phyloP scores from a whole-genome alignment of 2,888 invertebrate species.

The Trissoscelio sp. region DNA sequence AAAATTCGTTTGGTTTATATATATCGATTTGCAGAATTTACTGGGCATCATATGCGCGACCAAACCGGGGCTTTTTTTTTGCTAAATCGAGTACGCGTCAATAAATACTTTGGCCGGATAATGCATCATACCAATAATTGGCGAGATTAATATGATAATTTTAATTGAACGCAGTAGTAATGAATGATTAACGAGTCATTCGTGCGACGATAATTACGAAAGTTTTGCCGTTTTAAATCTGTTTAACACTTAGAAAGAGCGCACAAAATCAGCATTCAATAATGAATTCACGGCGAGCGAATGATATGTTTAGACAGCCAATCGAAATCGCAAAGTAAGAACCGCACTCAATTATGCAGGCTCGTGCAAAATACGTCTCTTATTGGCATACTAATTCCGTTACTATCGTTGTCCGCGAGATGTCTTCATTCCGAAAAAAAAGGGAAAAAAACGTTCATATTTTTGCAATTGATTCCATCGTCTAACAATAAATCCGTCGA shows the following conservation, averaged over 20 bases:
- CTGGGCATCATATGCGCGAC: slow-evolving; percentile 9
- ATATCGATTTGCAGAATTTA: slow-evolving; percentile 16
- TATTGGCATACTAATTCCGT: too few species aligned
- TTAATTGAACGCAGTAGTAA: neutral
- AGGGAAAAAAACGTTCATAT: too few species aligned
- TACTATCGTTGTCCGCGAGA: too few species aligned
- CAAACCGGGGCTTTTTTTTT: neutral
- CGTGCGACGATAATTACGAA: neutral
- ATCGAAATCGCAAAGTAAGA: neutral
- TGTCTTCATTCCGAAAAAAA: too few species aligned
- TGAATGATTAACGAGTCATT: neutral
- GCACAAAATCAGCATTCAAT: neutral
- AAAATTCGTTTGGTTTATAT: slow-evolving; percentile 33
- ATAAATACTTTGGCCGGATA: neutral
- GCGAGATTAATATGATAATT: neutral
- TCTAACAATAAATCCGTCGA: too few species aligned
- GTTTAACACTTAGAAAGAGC: neutral
- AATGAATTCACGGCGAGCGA: neutral
- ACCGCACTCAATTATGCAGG: neutral
- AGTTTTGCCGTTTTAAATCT: neutral
- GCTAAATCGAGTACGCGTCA: neutral
- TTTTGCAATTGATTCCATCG: too few species aligned
- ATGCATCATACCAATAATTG: neutral
- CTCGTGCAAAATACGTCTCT: neutral
- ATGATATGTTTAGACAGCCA: neutral